Percentiles rank a stretch among this genome's conserved stretches.
Evolutionary conservation across 2,797 vertebrate genomes (phyloP).

Genomic region (Scyliorhinus canicula): DNA sequence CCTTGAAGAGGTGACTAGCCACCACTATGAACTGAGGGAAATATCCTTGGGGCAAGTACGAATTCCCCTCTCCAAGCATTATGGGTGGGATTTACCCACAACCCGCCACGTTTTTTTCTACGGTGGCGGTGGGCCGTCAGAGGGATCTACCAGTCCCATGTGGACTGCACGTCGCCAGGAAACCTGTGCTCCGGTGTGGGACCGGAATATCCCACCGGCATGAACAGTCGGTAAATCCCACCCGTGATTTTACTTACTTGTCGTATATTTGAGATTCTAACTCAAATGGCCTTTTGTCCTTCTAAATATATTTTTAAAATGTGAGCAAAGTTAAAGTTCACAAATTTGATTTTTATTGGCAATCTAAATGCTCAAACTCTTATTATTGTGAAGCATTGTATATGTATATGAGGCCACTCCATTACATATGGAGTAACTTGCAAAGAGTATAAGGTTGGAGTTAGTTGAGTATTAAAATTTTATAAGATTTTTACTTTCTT

Average conservation of each 20-base stretch:
- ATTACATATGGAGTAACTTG: not conserved
- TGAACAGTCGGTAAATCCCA: too few relatives aligned
- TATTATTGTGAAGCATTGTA: not conserved
- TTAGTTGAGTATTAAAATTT: not conserved
- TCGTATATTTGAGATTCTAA: not conserved
- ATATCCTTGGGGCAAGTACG: not conserved
- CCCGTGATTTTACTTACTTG: not conserved
- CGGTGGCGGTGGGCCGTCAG: too few relatives aligned
- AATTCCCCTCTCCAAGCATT: not conserved
- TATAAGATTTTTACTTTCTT: not conserved
- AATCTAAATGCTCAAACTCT: not conserved
- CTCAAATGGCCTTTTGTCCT: not conserved
- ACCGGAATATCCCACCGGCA: too few relatives aligned
- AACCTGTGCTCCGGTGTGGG: too few relatives aligned
- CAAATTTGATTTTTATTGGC: slow-evolving; percentile 4
- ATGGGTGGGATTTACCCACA: too few relatives aligned
- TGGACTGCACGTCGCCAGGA: too few relatives aligned
- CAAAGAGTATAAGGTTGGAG: not conserved
- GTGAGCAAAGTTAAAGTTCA: not conserved
- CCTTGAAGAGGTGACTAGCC: not conserved
- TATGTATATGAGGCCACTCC: not conserved
- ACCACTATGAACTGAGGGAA: not conserved
- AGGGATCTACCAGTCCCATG: too few relatives aligned
- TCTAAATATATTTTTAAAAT: not conserved
- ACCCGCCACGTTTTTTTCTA: too few relatives aligned